Evolutionary conservation across 2,113 vertebrate genomes (phyloP).

Genomic region (Callocephalon fimbriatum): DNA sequence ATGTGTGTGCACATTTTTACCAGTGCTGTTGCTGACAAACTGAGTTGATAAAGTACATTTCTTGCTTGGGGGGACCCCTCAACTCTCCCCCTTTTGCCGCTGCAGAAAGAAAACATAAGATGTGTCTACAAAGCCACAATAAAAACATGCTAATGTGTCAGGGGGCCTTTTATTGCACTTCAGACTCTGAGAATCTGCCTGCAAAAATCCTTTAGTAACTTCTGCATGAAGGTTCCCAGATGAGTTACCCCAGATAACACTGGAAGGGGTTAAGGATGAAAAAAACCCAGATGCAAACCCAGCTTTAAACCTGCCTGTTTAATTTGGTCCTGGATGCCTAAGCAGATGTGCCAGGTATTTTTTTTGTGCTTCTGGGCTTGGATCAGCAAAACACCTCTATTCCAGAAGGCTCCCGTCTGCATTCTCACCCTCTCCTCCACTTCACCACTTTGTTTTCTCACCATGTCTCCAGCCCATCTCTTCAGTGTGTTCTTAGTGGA

Average conservation of each 20-base stretch:
- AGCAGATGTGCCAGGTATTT: background rate
- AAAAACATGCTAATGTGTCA: slow-evolving; percentile 28
- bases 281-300: background rate
- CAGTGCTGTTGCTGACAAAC: background rate
- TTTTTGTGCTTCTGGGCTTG: background rate
- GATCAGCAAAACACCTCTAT: background rate
- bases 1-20: background rate
- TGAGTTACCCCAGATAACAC: slow-evolving; percentile 6
- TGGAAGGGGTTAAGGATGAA: background rate
- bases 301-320: background rate
- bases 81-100: background rate
- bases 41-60: background rate
- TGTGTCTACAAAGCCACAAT: slow-evolving; percentile 39
- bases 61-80: slow-evolving; percentile 5
- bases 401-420: background rate
- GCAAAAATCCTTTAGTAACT: background rate
- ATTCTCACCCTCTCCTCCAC: background rate
- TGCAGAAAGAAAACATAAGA: slow-evolving; percentile 1
- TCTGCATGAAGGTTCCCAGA: background rate
- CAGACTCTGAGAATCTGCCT: background rate
- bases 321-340: background rate
- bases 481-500: background rate
- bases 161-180: background rate
- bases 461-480: background rate
- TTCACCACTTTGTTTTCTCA: accelerated